Evolutionary conservation across 2,797 vertebrate species (phyloP), one percentile per base, ranked within the genome.

Genomic region (Helarctos malayanus): DNA sequence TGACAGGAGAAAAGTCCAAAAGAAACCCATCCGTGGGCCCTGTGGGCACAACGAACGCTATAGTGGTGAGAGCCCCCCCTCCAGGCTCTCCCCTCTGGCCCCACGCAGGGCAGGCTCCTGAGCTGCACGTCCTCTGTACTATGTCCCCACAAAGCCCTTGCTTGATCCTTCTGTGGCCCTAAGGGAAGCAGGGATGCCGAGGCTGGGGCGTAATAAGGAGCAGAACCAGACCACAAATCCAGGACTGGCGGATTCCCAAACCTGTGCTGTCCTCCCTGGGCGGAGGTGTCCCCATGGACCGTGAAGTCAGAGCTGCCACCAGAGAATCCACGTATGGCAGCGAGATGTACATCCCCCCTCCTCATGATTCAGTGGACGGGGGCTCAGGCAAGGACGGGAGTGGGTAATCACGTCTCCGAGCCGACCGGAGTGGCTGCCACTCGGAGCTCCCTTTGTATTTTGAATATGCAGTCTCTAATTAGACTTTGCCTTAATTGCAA

Each of bases 401-500:
- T 79, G 59, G 35, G 80, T 92, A 95, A 95, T 92, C 94, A 82
- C 0, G 0, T 92, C 59, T 84, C 93, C 15, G 54, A 95, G 89
- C 89, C 19, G 1, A 84, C 80, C 47, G 7, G 80, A 79, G 95
- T 4, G 52, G 65, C 95, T 97, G 93, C 94, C 61, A n/a, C 82
- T 75, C 9, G 10, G 76, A 75, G 68, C 92, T 90, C 96, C 88
- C 97, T 98, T 96, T 97, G 95, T 89, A 90, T 94, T 89, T 95
- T 95, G 29, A 94, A 97, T 94, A 3, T 86, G 18, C 78, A 85
- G n/a, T 25, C 84, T 80, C 92, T 98, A 95, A 86, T 98, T 98
- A 98, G 98, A 95, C 89, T 97, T 89, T 86, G 83, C 91, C 88
- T 94, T 95, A 96, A 89, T 95, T 98, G 97, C 80, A 94, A 91